Percentiles rank a stretch among this genome's conserved stretches.
These are phyloP conservation scores for Copidosoma floridanum DNA, from an alignment of 1,140 invertebrate species.

Conservation along the genomic window DNA sequence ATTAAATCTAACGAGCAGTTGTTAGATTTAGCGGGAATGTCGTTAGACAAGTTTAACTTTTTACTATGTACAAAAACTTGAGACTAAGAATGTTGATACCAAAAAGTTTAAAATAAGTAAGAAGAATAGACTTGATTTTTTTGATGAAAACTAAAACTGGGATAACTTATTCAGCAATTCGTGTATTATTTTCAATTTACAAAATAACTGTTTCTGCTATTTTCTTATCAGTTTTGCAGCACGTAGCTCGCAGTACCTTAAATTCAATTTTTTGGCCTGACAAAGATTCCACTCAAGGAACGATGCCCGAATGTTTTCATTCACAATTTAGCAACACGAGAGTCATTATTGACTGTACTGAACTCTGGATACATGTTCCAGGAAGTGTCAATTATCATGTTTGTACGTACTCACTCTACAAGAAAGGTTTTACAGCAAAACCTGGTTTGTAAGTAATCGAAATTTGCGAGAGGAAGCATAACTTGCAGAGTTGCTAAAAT, in stretches of 20 bases:
- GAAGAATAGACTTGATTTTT: background rate
- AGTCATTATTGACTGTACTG: constrained; percentile 25
- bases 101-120: too few relatives aligned
- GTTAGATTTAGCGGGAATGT: background rate
- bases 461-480: constrained; percentile 39
- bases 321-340: background rate
- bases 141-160: background rate
- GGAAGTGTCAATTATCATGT: constrained; percentile 1
- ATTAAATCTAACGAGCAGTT: background rate
- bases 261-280: constrained; percentile 21
- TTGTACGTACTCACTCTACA: constrained; percentile 14
- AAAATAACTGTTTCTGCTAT: constrained; percentile 3
- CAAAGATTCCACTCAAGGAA: background rate
- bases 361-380: constrained; percentile 13
- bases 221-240: constrained; percentile 3
- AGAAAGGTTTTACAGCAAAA: constrained; percentile 34
- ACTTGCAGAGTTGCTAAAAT: constrained; percentile 36
- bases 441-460: constrained; percentile 46
- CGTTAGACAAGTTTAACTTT: background rate
- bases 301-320: constrained; percentile 21
- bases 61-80: background rate
- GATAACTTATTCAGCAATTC: background rate
- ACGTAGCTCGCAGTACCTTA: background rate
- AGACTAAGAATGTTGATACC: background rate
- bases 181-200: background rate